Evolutionary conservation across 2,113 vertebrate species (phyloP).

Genomic region (Nicator chloris): DNA sequence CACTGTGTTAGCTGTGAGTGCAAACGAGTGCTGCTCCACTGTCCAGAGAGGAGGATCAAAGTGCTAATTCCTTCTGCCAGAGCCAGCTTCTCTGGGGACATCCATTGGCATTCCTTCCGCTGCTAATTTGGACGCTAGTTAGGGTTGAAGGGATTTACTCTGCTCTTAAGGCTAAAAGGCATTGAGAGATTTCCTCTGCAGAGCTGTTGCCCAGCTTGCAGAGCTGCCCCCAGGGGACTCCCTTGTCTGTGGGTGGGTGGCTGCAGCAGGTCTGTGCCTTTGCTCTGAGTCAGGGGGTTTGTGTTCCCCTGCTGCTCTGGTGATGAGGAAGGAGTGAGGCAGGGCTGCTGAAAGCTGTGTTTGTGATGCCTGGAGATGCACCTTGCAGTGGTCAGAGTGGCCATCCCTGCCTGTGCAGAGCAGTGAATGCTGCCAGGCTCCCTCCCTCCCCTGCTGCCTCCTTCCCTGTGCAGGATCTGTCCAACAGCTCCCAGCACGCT

Average conservation of each 20-base stretch:
- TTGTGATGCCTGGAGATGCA: not conserved
- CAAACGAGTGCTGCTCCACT: not conserved
- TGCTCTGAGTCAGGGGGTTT: not conserved
- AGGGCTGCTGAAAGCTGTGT: not conserved
- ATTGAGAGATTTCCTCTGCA: not conserved
- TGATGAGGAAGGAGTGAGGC: not conserved
- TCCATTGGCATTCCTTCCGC: not conserved
- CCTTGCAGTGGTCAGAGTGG: not conserved
- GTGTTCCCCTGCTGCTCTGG: not conserved
- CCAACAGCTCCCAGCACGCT: not conserved
- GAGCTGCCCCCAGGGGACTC: not conserved
- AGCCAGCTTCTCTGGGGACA: not conserved
- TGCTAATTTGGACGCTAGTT: constrained; percentile 14
- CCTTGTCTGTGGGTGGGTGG: not conserved
- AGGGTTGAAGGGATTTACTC: not conserved
- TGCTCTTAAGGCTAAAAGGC: not conserved
- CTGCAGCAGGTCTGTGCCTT: not conserved
- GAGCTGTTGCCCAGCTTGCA: not conserved
- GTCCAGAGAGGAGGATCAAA: not conserved
- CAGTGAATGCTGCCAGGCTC: not conserved
- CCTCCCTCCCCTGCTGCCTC: not conserved
- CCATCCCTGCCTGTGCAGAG: not conserved
- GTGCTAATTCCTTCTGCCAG: not conserved
- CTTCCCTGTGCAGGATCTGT: not conserved
- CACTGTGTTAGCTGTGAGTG: not conserved